These are phyloP conservation scores for Fissipunctia ypsillon DNA, from an alignment of 2,888 invertebrate genomes.

Conservation along the genomic window DNA sequence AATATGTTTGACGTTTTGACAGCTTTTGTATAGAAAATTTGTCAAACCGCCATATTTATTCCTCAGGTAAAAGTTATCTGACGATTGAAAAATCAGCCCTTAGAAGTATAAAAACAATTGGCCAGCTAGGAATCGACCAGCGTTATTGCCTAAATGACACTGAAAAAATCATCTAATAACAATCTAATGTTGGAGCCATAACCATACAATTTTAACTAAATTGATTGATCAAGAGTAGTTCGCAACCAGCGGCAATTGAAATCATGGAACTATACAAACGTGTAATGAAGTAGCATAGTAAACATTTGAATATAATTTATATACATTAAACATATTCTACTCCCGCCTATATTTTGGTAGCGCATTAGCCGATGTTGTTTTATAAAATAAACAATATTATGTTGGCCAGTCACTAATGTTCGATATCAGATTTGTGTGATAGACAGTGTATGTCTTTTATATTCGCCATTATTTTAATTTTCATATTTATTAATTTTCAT, in stretches of 20 bases:
- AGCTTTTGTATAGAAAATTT: too few relatives aligned
- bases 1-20: too few relatives aligned
- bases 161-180: not conserved
- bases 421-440: constrained; percentile 49
- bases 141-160: not conserved
- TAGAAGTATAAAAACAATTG: not conserved
- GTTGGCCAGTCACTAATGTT: constrained; percentile 42
- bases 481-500: constrained; percentile 53
- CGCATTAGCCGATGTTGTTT: constrained; percentile 55
- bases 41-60: too few relatives aligned
- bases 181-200: not conserved
- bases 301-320: constrained; percentile 26
- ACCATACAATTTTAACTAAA: not conserved
- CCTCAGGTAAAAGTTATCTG: too few relatives aligned
- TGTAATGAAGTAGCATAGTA: constrained; percentile 55
- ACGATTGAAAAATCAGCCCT: too few relatives aligned
- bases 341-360: constrained; percentile 68
- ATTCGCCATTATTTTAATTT: constrained; percentile 46
- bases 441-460: constrained; percentile 33
- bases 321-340: constrained; percentile 56
- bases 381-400: constrained; percentile 38
- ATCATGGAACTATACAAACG: constrained; percentile 45
- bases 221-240: not conserved
- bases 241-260: not conserved
- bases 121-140: not conserved